Evolutionary conservation across 2,888 invertebrate genomes (phyloP), one percentile per base, ranked within the genome.

Genomic region (Halictus quadricinctus): DNA sequence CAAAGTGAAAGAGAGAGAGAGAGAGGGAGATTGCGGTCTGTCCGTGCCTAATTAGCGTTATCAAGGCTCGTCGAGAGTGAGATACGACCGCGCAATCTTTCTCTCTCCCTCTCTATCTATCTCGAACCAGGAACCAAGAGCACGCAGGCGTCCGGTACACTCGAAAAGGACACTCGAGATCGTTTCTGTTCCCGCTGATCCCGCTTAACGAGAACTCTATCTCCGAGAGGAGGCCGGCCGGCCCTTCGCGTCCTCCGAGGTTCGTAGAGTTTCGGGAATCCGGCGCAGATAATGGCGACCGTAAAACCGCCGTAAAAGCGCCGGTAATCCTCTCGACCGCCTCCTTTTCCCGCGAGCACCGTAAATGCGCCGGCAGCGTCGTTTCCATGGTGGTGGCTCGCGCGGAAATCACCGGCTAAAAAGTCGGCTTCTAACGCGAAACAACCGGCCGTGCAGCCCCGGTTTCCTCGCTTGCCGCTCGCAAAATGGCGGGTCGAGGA

Each of bases 351-450:
- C 88, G 91, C 88, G 90, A 91, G 91, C 90, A 90, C 88, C 86
- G 87, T 93, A 92, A 93, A 93, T 89, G 91, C 87, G 88, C 21
- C 81, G 87, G 88, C 91, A 91, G 91, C 92, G 92, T 92, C 90
- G 87, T 81, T 84, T 78, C 58, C 46, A 36, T 18, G 74, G 18
- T 13, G 29, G 66, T 18, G 29, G 66, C 25, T 69, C n/a, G 66
- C 46, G 58, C 74, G 13, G 29, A 72, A 50, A 76, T 72, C 46
- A 18, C 0, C 46, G 48, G 60, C 25, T 75, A 75, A 70, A 72
- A 60, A 36, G 64, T 36, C 29, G 18, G 18, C 72, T 72, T 69
- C 69, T 69, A 69, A 69, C 21, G 69, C 25, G 72, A 70, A 70
- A 36, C 41, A 21, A 21, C 43, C 41, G 70, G 43, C n/a, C 43